Evolutionary conservation across 2,113 vertebrate species (phyloP).

Genomic region (Hyaena hyaena): DNA sequence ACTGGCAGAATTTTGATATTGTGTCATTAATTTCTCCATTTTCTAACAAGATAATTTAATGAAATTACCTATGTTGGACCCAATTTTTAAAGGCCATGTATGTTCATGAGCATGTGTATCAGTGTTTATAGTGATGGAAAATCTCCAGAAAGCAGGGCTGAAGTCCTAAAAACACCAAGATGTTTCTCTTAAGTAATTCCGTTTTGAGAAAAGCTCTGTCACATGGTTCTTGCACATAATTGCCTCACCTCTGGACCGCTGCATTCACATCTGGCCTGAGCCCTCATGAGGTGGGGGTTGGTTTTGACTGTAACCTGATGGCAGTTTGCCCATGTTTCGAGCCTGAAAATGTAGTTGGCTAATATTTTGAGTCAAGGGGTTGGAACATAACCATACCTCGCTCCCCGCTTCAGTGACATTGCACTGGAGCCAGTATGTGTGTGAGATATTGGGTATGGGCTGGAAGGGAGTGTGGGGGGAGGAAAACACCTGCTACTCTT

Average conservation of each 20-base stretch:
- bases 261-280: constrained; percentile 47
- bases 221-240: constrained; percentile 30
- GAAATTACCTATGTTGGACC: constrained; percentile 24
- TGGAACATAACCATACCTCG: not conserved
- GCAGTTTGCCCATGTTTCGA: not conserved
- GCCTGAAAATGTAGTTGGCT: constrained; percentile 38
- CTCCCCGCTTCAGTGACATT: not conserved
- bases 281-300: not conserved
- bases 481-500: not conserved
- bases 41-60: constrained; percentile 60
- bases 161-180: constrained; percentile 50
- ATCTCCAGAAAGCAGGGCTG: constrained; percentile 19
- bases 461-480: not conserved
- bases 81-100: not conserved
- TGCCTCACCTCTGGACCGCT: constrained; percentile 40
- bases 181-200: constrained; percentile 23
- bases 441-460: not conserved
- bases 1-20: not conserved
- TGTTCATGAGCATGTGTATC: not conserved
- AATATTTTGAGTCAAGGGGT: not conserved
- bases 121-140: constrained; percentile 50
- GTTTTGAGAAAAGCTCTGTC: constrained; percentile 43
- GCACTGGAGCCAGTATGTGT: not conserved
- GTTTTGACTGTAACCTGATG: constrained; percentile 39
- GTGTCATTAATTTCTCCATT: constrained; percentile 33